Conservation (phyloP, 2,888 invertebrate species). For the Scaptomyza flava region DNA sequence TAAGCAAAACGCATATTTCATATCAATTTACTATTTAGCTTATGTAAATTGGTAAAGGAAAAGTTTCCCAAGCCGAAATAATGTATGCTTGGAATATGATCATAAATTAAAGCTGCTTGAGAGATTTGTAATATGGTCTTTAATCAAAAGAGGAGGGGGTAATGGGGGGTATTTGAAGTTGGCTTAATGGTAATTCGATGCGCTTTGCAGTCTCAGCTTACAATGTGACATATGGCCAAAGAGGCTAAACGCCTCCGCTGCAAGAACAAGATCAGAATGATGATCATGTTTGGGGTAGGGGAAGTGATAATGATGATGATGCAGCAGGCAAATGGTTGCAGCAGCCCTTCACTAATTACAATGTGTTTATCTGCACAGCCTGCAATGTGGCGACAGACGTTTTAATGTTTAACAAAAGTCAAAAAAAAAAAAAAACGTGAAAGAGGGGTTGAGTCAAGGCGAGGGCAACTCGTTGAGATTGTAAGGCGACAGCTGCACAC, state of each 20-base stretch:
- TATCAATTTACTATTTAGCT: not conserved
- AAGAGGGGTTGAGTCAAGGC: not conserved
- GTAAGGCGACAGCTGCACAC: constrained; percentile 65
- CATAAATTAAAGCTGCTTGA: constrained; percentile 22
- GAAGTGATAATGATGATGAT: constrained; percentile 10
- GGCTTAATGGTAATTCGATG: constrained; percentile 66
- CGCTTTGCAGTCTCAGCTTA: constrained; percentile 67
- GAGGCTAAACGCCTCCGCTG: constrained; percentile 29
- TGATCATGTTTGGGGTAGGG: not conserved
- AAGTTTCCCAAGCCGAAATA: not conserved
- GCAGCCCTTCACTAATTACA: constrained; percentile 70
- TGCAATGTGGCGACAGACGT: constrained; percentile 73
- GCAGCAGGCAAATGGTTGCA: constrained; percentile 33
- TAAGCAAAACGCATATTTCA: not conserved
- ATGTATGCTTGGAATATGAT: not conserved
- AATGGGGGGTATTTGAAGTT: constrained; percentile 9
- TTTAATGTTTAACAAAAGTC: constrained; percentile 41
- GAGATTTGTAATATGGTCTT: constrained; percentile 23
- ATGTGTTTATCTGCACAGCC: constrained; percentile 70
- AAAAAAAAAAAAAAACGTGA: not conserved
- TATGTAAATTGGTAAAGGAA: not conserved
- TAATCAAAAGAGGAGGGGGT: constrained; percentile 7
- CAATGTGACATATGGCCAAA: constrained; percentile 67
- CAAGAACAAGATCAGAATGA: constrained; percentile 14
- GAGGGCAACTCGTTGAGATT: constrained; percentile 55